Evolutionary conservation across 2,888 invertebrate species (phyloP).

Genomic region (Aradus depressus): DNA sequence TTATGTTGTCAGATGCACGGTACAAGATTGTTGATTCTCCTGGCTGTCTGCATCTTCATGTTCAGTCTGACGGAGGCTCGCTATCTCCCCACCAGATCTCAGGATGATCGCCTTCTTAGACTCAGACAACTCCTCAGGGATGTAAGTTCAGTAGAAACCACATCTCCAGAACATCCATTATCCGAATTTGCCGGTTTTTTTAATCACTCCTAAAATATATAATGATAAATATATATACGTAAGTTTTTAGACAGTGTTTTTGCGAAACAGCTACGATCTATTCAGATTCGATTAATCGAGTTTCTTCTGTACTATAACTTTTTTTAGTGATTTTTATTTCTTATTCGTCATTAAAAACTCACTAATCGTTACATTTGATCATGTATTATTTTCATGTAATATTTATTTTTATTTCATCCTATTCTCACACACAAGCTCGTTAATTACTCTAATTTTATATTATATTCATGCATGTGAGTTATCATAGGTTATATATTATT

Average conservation of each 20-base stretch:
- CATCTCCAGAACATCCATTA: neutral
- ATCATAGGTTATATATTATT: neutral
- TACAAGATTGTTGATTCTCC: too few species aligned
- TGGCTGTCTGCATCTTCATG: constrained; percentile 17
- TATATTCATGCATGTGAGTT: too few species aligned
- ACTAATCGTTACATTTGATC: too few species aligned
- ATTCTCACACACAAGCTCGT: too few species aligned
- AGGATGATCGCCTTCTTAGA: constrained; percentile 35
- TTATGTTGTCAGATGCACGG: too few species aligned
- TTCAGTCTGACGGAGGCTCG: constrained; percentile 31
- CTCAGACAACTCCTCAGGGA: constrained; percentile 36
- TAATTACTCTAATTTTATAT: too few species aligned
- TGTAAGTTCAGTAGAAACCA: constrained; percentile 31
- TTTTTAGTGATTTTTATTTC: neutral
- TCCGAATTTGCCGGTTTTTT: too few species aligned
- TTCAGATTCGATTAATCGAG: neutral
- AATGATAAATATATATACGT: too few species aligned
- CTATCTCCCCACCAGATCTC: constrained; percentile 36
- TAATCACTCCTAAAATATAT: too few species aligned
- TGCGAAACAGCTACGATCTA: neutral
- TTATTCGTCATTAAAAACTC: too few species aligned
- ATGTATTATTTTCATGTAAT: too few species aligned
- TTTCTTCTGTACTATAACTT: neutral
- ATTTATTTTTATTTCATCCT: too few species aligned
- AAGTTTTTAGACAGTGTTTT: neutral